phyloP scores from a whole-genome alignment of 2,797 vertebrate genomes.

The Amblyraja radiata region DNA sequence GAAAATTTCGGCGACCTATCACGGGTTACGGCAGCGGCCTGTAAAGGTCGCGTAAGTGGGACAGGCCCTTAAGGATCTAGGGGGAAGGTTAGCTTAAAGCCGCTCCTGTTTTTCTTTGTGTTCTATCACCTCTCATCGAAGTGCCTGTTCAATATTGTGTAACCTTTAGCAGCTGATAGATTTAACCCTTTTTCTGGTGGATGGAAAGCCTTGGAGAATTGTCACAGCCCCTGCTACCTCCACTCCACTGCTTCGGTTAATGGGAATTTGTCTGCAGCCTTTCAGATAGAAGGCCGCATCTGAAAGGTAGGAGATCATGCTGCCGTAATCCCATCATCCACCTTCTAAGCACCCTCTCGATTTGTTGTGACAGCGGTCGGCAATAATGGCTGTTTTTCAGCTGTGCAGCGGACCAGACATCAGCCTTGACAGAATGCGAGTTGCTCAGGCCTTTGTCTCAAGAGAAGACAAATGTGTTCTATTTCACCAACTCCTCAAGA shows the following conservation, averaged over 20 bases:
- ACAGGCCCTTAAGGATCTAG: no score
- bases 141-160: background rate
- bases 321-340: conserved; percentile 1
- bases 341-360: background rate
- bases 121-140: background rate
- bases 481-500: background rate
- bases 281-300: background rate
- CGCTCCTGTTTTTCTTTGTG: background rate
- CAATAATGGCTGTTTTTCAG: background rate
- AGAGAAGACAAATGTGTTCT: background rate
- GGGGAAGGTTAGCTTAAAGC: background rate
- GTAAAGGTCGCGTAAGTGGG: no score
- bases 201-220: background rate
- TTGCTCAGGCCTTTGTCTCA: background rate
- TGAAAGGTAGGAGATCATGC: background rate
- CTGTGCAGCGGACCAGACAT: background rate
- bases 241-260: background rate
- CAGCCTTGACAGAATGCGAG: conserved; percentile 20
- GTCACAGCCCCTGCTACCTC: background rate
- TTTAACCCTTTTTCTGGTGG: background rate
- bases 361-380: background rate
- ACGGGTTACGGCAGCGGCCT: no score
- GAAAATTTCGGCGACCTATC: no score
- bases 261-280: background rate
- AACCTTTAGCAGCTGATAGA: background rate